Evolutionary conservation across 35 echinoderm and acorn worm genomes (phyloP).

Genomic region (Acanthaster planci): DNA sequence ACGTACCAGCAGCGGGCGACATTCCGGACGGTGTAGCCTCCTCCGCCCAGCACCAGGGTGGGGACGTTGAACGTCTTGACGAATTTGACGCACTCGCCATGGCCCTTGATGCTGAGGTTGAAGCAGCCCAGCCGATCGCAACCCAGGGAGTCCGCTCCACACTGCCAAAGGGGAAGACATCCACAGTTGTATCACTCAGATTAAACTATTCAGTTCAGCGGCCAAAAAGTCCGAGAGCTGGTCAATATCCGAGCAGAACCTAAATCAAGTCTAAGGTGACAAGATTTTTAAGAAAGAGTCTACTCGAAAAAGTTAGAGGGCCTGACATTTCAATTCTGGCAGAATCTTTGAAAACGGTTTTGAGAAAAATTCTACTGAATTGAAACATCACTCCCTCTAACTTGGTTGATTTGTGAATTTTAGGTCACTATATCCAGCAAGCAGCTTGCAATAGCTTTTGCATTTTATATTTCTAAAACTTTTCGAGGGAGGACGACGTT

Average conservation of each 20-base stretch:
- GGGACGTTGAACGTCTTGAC: constrained; percentile 95
- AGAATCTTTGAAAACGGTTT: too few relatives aligned
- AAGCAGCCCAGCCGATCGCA: constrained; percentile 97
- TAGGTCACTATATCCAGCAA: too few relatives aligned
- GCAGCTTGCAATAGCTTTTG: too few relatives aligned
- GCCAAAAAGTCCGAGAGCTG: neutral
- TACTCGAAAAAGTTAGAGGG: too few relatives aligned
- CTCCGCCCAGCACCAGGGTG: constrained; percentile 89
- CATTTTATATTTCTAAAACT: too few relatives aligned
- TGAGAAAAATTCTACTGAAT: too few relatives aligned
- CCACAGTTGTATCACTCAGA: neutral
- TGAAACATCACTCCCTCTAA: too few relatives aligned
- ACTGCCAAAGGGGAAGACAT: constrained; percentile 52
- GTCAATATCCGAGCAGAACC: neutral
- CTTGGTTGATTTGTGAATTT: too few relatives aligned
- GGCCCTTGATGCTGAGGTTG: constrained; percentile 98
- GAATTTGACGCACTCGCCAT: constrained; percentile 94
- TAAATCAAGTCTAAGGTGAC: too few relatives aligned
- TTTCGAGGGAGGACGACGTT: too few relatives aligned
- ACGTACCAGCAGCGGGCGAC: constrained; percentile 98
- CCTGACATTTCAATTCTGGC: too few relatives aligned
- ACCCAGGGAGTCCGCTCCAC: constrained; percentile 97
- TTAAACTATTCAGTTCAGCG: neutral
- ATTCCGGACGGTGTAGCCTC: constrained; percentile 97
- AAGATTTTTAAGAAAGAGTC: too few relatives aligned